Percentiles rank a stretch among this genome's conserved stretches.
These are phyloP conservation scores for Pheosia tremula DNA, from an alignment of 2,888 invertebrate genomes.

Conservation along the genomic window DNA sequence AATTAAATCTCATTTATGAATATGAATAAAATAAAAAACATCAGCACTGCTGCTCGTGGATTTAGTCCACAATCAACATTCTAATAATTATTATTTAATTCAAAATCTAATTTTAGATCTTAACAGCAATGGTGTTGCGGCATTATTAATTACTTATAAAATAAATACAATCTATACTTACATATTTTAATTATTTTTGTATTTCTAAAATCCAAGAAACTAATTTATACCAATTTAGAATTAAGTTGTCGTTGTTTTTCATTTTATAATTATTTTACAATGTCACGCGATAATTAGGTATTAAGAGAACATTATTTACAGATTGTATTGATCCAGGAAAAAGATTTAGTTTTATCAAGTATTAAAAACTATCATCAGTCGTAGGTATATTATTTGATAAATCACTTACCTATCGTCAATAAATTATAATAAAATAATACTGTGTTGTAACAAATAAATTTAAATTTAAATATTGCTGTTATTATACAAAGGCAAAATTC, in stretches of 20 bases:
- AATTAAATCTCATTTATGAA: slow-evolving; percentile 29
- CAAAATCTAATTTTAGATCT: slow-evolving; percentile 49
- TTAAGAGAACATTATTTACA: slow-evolving; percentile 56
- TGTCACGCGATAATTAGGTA: slow-evolving; percentile 37
- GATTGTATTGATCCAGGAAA: slow-evolving; percentile 55
- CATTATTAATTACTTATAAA: slow-evolving; percentile 59
- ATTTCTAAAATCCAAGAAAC: slow-evolving; percentile 48
- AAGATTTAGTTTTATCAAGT: slow-evolving; percentile 35
- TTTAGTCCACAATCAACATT: slow-evolving; percentile 62
- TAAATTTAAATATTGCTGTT: slow-evolving; percentile 10
- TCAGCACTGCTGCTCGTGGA: slow-evolving; percentile 67
- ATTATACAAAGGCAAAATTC: slow-evolving; percentile 30
- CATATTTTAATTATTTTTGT: slow-evolving; percentile 26
- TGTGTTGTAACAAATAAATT: background rate
- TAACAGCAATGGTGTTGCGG: slow-evolving; percentile 71
- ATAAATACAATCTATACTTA: slow-evolving; percentile 38
- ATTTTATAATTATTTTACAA: slow-evolving; percentile 52
- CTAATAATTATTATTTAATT: slow-evolving; percentile 49
- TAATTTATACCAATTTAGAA: slow-evolving; percentile 80
- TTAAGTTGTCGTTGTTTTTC: slow-evolving; percentile 81
- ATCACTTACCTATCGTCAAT: slow-evolving; percentile 21
- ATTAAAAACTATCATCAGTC: slow-evolving; percentile 76
- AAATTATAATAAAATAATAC: slow-evolving; percentile 28
- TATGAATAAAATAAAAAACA: slow-evolving; percentile 37
- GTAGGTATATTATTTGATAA: slow-evolving; percentile 53